Evolutionary conservation across 2,113 vertebrate genomes (phyloP).

Genomic region (Lota lota): DNA sequence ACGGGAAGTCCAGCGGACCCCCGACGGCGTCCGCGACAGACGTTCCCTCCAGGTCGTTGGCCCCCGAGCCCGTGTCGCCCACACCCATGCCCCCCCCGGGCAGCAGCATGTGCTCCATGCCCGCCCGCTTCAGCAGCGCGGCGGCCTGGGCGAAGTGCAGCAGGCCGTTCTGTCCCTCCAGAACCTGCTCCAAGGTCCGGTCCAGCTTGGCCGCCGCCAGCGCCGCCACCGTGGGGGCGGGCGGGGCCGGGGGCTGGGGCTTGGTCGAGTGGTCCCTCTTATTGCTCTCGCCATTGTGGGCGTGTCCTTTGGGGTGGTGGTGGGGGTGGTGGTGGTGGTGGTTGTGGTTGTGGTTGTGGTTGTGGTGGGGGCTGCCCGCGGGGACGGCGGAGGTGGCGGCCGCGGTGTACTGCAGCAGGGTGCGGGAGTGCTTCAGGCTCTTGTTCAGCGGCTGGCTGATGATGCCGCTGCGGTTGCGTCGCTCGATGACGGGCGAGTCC

Average conservation of each 20-base stretch:
- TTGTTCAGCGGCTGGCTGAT: slow-evolving; percentile 96
- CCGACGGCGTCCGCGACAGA: slow-evolving; percentile 89
- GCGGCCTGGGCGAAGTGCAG: slow-evolving; percentile 96
- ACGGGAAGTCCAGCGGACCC: slow-evolving; percentile 93
- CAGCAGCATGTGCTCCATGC: slow-evolving; percentile 95
- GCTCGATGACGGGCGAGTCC: slow-evolving; percentile 81
- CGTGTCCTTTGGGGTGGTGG: slow-evolving; percentile 79
- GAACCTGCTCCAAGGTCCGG: slow-evolving; percentile 88
- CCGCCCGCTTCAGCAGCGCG: slow-evolving; percentile 92
- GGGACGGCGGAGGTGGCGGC: slow-evolving; percentile 82
- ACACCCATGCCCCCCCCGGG: slow-evolving; percentile 85
- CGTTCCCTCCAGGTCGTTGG: slow-evolving; percentile 91
- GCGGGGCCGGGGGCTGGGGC: slow-evolving; percentile 81
- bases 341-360: no score
- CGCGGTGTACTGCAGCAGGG: slow-evolving; percentile 93
- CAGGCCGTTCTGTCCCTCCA: slow-evolving; percentile 93
- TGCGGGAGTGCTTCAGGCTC: slow-evolving; percentile 94
- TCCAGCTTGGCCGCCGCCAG: slow-evolving; percentile 86
- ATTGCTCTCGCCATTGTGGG: slow-evolving; percentile 76
- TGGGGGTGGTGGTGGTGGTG: no score
- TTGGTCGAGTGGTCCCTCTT: slow-evolving; percentile 80
- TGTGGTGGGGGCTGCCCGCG: no score
- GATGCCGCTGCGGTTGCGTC: slow-evolving; percentile 94
- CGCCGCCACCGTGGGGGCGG: slow-evolving; percentile 58
- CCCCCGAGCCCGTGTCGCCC: slow-evolving; percentile 83